Conservation (phyloP, 2,888 invertebrate species). For the Drosophila nr. perissopoda region DNA sequence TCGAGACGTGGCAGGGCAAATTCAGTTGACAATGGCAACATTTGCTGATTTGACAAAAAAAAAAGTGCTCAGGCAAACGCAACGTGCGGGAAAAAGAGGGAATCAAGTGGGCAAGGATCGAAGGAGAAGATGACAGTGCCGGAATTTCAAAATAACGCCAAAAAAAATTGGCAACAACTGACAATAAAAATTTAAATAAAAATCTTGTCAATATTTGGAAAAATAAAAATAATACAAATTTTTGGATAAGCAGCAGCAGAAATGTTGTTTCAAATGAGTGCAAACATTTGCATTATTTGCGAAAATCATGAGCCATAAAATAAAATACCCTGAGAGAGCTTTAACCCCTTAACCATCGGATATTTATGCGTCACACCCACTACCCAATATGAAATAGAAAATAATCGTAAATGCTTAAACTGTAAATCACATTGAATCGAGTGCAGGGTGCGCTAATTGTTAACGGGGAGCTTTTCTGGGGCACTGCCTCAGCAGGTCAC, state of each 20-base stretch:
- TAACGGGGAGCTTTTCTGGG: slow-evolving; percentile 17
- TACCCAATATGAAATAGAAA: background rate
- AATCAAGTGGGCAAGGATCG: slow-evolving; percentile 1
- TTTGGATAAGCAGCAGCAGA: slow-evolving; percentile 26
- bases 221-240: slow-evolving; percentile 35
- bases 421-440: slow-evolving; percentile 47
- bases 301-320: slow-evolving; percentile 61
- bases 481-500: background rate
- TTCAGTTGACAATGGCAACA: slow-evolving; percentile 77
- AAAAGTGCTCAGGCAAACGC: slow-evolving; percentile 43
- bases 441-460: slow-evolving; percentile 54
- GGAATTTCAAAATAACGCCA: slow-evolving; percentile 58
- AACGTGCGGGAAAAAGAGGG: background rate
- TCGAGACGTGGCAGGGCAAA: slow-evolving; percentile 44
- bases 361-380: slow-evolving; percentile 29
- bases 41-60: slow-evolving; percentile 78
- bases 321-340: slow-evolving; percentile 32
- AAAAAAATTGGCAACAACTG: slow-evolving; percentile 74
- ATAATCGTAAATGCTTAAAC: slow-evolving; percentile 26
- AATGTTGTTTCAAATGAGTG: slow-evolving; percentile 72
- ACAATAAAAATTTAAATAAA: slow-evolving; percentile 78
- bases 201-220: slow-evolving; percentile 77
- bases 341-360: slow-evolving; percentile 46
- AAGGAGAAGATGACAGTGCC: slow-evolving; percentile 48
- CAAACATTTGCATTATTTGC: slow-evolving; percentile 76